Evolutionary conservation across 2,797 vertebrate genomes (phyloP).

Genomic region (Crocodylus rhombifer): DNA sequence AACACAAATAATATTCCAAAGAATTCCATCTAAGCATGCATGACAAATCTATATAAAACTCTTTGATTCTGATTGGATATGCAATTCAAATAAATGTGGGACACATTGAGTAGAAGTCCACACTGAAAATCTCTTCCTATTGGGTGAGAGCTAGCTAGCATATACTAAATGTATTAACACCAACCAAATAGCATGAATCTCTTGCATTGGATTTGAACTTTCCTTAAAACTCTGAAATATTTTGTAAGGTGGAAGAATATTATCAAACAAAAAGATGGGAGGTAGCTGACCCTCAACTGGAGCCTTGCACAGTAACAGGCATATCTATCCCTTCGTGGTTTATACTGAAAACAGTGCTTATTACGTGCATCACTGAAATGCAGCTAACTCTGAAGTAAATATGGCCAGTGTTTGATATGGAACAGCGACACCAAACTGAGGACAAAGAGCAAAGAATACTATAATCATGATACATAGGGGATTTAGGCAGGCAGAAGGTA

Average conservation of each 20-base stretch:
- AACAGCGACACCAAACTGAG: accelerated
- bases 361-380: not conserved
- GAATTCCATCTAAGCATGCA: conserved; percentile 50
- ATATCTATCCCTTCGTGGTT: not conserved
- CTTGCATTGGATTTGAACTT: not conserved
- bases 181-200: not conserved
- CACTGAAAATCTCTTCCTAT: conserved; percentile 9
- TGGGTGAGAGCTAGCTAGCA: not conserved
- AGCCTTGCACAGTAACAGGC: not conserved
- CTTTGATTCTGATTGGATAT: not conserved
- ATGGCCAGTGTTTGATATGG: not conserved
- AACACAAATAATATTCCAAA: conserved; percentile 66
- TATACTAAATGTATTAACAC: not conserved
- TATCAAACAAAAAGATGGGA: not conserved
- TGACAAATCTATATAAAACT: conserved; percentile 64
- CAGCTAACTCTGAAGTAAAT: not conserved
- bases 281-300: not conserved
- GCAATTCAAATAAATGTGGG: conserved; percentile 35
- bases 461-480: not conserved
- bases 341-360: not conserved
- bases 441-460: not conserved
- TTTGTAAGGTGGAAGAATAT: accelerated
- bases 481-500: conserved; percentile 41
- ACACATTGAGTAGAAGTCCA: conserved; percentile 19
- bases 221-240: accelerated